These are phyloP conservation scores for Hipposideros armiger DNA, from an alignment of 2,113 vertebrate species.

Conservation along the genomic window DNA sequence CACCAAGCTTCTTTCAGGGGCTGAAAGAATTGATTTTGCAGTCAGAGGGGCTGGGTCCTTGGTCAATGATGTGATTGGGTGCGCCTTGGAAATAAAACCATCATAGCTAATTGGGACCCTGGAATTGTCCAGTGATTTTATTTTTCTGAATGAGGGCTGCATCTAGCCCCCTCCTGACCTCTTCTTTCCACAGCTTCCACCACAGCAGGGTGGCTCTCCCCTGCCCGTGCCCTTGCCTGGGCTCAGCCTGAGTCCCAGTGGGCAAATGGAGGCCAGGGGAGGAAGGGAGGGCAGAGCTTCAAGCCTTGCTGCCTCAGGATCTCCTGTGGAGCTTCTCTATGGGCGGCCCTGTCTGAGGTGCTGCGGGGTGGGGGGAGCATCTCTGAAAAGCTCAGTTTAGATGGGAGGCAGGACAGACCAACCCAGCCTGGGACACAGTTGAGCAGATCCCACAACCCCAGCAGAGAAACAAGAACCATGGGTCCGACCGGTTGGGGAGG, in stretches of 20 bases:
- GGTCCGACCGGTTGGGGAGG: background rate
- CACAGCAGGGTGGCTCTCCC: background rate
- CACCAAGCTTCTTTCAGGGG: background rate
- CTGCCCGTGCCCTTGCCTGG: background rate
- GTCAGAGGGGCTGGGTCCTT: background rate
- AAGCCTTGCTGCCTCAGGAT: background rate
- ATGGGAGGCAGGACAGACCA: background rate
- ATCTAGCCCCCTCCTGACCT: background rate
- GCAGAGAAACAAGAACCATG: background rate
- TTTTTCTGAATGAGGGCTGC: constrained; percentile 9
- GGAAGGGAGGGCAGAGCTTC: background rate
- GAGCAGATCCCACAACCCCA: background rate
- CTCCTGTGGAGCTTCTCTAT: background rate
- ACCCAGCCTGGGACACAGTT: background rate
- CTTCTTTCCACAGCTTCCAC: background rate
- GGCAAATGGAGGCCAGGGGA: background rate
- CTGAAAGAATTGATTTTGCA: constrained; percentile 35
- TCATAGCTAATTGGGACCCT: background rate
- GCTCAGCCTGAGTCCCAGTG: background rate
- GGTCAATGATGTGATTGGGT: background rate
- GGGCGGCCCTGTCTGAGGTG: background rate
- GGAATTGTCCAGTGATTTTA: background rate
- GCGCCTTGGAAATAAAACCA: constrained; percentile 51
- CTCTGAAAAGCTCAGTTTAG: background rate
- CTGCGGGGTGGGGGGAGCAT: background rate